phyloP scores from a whole-genome alignment of 2,797 vertebrate genomes.

The Crax fasciolata region DNA sequence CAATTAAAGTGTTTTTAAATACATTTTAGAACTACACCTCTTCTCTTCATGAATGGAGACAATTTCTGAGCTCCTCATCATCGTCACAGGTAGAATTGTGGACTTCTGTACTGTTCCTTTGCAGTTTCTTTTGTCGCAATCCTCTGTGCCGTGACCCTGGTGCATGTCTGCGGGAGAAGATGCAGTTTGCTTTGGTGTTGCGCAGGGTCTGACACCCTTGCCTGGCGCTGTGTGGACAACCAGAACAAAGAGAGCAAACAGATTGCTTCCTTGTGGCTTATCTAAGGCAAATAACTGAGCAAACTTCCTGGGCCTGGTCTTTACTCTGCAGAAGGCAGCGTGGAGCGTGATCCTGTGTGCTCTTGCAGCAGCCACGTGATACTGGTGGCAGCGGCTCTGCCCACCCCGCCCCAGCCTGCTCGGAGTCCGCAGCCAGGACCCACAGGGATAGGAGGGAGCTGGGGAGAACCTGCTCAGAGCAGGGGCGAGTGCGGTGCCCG shows the following conservation, averaged over 20 bases:
- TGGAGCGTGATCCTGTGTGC: accelerated
- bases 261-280: constrained; percentile 19
- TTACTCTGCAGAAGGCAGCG: background rate
- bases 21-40: background rate
- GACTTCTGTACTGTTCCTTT: background rate
- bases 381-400: background rate
- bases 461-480: background rate
- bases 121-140: background rate
- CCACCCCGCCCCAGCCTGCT: accelerated
- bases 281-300: constrained; percentile 66
- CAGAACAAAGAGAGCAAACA: constrained; percentile 42
- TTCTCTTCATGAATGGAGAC: background rate
- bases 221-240: background rate
- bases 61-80: background rate
- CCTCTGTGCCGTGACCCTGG: background rate
- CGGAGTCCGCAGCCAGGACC: background rate
- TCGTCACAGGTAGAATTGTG: background rate
- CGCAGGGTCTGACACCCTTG: background rate
- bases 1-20: background rate
- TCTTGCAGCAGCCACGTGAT: accelerated
- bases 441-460: accelerated
- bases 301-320: constrained; percentile 66
- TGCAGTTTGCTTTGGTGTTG: background rate
- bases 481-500: background rate
- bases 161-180: background rate